phyloP scores from a whole-genome alignment of 2,797 vertebrate genomes.

The Leptodactylus fallax region DNA sequence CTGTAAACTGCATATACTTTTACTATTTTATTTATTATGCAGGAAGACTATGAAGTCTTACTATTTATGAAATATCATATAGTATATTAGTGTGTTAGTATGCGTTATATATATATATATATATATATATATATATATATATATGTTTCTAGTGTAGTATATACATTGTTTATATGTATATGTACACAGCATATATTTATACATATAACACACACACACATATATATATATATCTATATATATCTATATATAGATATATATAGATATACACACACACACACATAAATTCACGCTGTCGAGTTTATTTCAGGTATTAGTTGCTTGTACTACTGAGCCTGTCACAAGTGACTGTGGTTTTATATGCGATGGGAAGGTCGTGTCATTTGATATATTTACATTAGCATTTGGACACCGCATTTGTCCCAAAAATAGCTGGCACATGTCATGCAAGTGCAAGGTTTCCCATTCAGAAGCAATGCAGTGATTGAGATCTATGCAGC shows the following conservation, averaged over 20 bases:
- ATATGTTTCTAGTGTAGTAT: no score
- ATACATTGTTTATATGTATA: neutral
- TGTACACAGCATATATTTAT: neutral
- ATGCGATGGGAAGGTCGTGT: neutral
- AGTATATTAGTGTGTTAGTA: no score
- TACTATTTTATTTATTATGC: no score
- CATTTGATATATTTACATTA: slow-evolving; percentile 36
- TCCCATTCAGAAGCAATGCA: neutral
- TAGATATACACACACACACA: no score
- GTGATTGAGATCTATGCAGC: neutral
- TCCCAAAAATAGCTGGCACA: slow-evolving; percentile 42
- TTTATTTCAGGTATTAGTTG: neutral
- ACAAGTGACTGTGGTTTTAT: slow-evolving; percentile 1
- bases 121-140: no score
- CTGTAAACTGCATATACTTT: no score
- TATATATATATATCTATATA: neutral
- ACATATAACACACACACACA: no score
- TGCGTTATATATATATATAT: no score
- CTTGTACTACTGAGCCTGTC: neutral
- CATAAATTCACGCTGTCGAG: no score
- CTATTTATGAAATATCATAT: no score
- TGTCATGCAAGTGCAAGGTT: neutral
- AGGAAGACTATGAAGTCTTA: no score
- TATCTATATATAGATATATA: neutral
- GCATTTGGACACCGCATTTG: slow-evolving; percentile 20